Percentiles rank a stretch among this genome's conserved stretches.
These are phyloP conservation scores for Lasiommata megera DNA, from an alignment of 2,888 invertebrate species.

Conservation along the genomic window DNA sequence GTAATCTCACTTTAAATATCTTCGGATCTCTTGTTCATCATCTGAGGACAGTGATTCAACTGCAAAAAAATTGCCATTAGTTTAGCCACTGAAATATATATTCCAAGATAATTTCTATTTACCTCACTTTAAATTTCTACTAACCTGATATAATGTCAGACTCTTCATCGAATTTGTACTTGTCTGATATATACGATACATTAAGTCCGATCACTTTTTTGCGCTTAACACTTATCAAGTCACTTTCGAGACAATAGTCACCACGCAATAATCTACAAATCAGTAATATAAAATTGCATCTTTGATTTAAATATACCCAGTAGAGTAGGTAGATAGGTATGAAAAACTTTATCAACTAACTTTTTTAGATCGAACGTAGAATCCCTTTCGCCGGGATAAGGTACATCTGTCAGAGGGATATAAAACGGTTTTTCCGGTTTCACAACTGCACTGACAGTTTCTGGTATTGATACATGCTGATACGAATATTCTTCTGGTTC, in stretches of 20 bases:
- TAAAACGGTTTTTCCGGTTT: constrained; percentile 53
- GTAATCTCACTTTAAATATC: constrained; percentile 50
- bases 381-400: constrained; percentile 62
- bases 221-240: constrained; percentile 38
- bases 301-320: too few relatives aligned
- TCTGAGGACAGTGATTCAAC: constrained; percentile 51
- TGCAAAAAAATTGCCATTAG: constrained; percentile 36
- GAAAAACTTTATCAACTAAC: constrained; percentile 37
- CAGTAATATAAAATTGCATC: too few relatives aligned
- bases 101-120: too few relatives aligned
- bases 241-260: constrained; percentile 61
- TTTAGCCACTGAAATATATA: background rate
- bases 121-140: background rate
- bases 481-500: constrained; percentile 51
- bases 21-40: constrained; percentile 53
- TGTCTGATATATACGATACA: constrained; percentile 39
- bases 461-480: constrained; percentile 39
- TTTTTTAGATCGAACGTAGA: constrained; percentile 64
- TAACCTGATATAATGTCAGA: constrained; percentile 34
- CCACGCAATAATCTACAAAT: constrained; percentile 56
- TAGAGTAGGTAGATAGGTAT: too few relatives aligned
- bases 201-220: constrained; percentile 27
- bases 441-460: constrained; percentile 36
- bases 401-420: constrained; percentile 62
- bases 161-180: constrained; percentile 33